Conservation (phyloP, 2,113 vertebrate species). For the Aspidoscelis tigris region DNA sequence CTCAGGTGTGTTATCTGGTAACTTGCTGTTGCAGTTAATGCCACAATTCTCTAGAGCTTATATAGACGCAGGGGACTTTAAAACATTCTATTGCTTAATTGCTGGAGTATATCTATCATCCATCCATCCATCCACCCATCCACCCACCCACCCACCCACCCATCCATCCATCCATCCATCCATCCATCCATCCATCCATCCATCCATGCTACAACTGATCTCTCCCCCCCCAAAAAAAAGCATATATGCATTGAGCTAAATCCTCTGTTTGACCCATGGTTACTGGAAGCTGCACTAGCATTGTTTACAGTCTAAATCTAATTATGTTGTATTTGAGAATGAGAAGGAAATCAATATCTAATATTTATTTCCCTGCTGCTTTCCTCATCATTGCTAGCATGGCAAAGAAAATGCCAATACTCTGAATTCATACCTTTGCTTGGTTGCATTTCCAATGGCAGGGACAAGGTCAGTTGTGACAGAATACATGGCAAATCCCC, state of each 20-base stretch:
- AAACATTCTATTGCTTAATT: background rate
- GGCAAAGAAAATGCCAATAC: slow-evolving; percentile 78
- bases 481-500: slow-evolving; percentile 62
- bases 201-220: slow-evolving; percentile 5
- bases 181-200: background rate
- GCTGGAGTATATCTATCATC: background rate
- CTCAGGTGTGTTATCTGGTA: background rate
- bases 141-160: no score
- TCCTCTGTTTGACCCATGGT: slow-evolving; percentile 28
- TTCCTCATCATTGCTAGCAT: slow-evolving; percentile 74
- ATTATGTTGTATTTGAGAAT: slow-evolving; percentile 81
- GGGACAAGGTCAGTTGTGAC: slow-evolving; percentile 76
- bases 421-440: slow-evolving; percentile 77
- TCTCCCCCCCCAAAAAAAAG: slow-evolving; percentile 27
- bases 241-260: slow-evolving; percentile 19
- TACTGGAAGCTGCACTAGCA: slow-evolving; percentile 60
- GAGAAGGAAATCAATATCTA: slow-evolving; percentile 83
- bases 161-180: no score
- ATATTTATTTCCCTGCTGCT: slow-evolving; percentile 84
- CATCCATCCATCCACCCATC: background rate
- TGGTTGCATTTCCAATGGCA: slow-evolving; percentile 66
- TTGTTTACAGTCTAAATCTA: slow-evolving; percentile 90
- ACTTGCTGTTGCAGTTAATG: background rate
- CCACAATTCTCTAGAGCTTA: background rate
- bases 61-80: background rate